Base-by-base conservation (phyloP, 2,797 vertebrate species). In the Miichthys miiuy region DNA sequence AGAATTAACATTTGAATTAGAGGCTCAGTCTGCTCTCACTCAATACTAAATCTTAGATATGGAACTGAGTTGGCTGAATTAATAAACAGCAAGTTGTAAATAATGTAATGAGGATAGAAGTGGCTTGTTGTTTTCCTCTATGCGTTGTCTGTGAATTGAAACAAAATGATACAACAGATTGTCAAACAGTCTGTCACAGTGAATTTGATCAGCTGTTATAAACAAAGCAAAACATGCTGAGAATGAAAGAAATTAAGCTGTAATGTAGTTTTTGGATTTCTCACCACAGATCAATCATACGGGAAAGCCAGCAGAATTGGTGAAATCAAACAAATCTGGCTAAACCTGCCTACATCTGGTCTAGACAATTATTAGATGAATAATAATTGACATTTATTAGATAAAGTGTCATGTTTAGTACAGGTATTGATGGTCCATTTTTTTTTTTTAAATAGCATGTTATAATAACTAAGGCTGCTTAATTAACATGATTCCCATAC, bases 1-100 rank as follows among this genome's bases (percentile, higher is more conserved):
- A 58, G 51, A 70, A 62, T 68, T 77, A 83, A 67, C 25, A 68
- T 72, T 65, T 73, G 20, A 77, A 78, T 76, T 52, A 48, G 56
- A 74, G 51, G 14, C 34, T 23, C 16, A 48, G 50, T 2, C 23
- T 23, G 16, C 41, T 67, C 9, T 70, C 51, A 61, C 12, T 74
- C 23, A 70, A 51, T 62, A 60, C 9, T 16, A 57, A 64, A 58
- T 77, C 20, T 75, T 62, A 67, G 23, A n/a, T 41, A 25, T 42
- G 2, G 11, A 56, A 54, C 38, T 58, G 27, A 58, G 3, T 62
- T 77, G 56, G 41, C 14, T 52, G 13, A 65, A 54, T 65, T 11
- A 75, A 30, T 68, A 9, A 54, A 47, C 6, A 61, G 18, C 48
- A 34, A 54, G 9, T n/a, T 52, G 18, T 48, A 20, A 58, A 48